Evolutionary conservation across 2,797 vertebrate genomes (phyloP), one percentile per base, ranked within the genome.

Genomic region (Enteromius treurensis): DNA sequence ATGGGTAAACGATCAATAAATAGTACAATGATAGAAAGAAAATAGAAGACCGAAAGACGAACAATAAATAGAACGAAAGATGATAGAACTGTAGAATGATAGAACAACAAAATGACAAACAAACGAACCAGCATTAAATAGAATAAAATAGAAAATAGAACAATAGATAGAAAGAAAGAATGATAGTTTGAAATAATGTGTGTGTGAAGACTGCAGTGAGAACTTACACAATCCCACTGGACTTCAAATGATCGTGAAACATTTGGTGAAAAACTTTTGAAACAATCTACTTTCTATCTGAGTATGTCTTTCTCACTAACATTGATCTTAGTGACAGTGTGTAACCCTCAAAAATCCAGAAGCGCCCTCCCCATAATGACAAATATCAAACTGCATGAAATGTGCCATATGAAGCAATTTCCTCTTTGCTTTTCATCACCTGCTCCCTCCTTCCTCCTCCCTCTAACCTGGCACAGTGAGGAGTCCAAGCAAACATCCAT

Each of bases 401-500:
- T 55, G 55, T 67, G 29, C 65, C 70, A 80, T 83, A 80, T n/a
- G 87, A 80, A 85, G 10, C 73, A 68, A 70, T 87, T 87, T 85
- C 49, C 51, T 42, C 13, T 80, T 58, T 51, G 8, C 37, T 1
- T 65, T 73, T 42, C 84, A 81, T 90, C 89, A 92, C 89, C 88
- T 91, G 90, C 85, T 86, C 15, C 79, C 74, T 8, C 53, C 84
- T 87, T 42, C 40, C 40, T 42, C 8, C 40, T 42, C 5, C 40
- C 40, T 42, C 8, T 2, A 1, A 9, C 17, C 55, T 85, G 69
- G 47, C 85, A 47, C 77, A 88, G 88, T 89, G 87, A 86, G 86
- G 85, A 62, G 87, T 87, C 81, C 84, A 78, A 86, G 84, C 82
- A 85, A 29, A 77, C 87, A 91, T 90, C 87, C 81, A 89, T 93